phyloP scores from a whole-genome alignment of 2,113 vertebrate species.

The Xiphophorus maculatus region DNA sequence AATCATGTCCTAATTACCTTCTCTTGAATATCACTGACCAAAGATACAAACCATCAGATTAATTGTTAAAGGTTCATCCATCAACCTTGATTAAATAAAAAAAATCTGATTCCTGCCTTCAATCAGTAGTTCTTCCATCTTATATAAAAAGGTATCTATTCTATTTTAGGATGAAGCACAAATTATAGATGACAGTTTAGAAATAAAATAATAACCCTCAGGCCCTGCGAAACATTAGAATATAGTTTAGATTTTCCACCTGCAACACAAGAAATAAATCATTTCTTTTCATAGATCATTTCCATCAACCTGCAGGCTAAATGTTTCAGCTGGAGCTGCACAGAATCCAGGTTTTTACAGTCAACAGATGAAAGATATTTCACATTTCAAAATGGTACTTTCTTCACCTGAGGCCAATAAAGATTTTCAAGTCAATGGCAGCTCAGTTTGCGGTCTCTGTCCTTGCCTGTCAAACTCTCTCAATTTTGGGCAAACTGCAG shows the following conservation, averaged over 20 bases:
- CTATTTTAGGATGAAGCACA: not conserved
- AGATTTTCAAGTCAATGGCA: not conserved
- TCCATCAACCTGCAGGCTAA: not conserved
- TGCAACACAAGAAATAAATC: not conserved
- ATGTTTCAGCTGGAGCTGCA: not conserved
- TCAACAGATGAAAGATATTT: not conserved
- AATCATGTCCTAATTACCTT: not conserved
- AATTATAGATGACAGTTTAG: not conserved
- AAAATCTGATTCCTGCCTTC: not conserved
- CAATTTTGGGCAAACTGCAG: conserved; percentile 4
- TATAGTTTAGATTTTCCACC: not conserved
- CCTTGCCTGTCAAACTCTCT: not conserved
- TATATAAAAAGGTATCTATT: not conserved
- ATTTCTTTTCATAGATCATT: not conserved
- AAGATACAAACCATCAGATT: not conserved
- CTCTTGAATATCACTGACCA: not conserved
- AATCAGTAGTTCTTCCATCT: no score
- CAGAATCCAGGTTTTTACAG: not conserved
- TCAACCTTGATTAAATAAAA: not conserved
- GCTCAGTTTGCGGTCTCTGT: conserved; percentile 6
- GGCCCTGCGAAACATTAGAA: not conserved
- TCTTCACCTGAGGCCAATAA: not conserved
- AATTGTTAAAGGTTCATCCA: not conserved
- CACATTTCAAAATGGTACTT: not conserved
- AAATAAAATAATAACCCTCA: not conserved